Evolutionary conservation across 37 sponge, comb jelly and placozoan genomes (phyloP), one percentile per base, ranked within the genome.

Genomic region (Petrosia ficiformis): DNA sequence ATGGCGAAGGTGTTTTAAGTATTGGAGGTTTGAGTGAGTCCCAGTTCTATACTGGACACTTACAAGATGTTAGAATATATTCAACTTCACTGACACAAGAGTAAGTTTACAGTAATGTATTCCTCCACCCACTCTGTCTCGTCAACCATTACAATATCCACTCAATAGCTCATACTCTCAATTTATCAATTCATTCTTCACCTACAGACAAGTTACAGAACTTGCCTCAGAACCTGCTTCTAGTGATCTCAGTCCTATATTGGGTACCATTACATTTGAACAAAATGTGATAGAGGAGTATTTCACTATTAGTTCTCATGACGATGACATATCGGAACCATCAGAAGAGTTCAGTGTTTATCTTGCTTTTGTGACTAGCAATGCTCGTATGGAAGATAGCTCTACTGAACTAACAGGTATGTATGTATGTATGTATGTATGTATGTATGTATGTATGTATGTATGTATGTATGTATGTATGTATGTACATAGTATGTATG

Each of bases 31-130:
- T 72, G 3, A 4, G 74, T 57, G 44, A 34, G 16, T 40, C 44
- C 10, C 25, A 58, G n/a, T 69, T 58, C 69, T 87, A 41, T 60
- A 43, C 41, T 39, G 89, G 89, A 31, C 68, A 25, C 19, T 42
- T 93, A 61, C 93, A 93, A 37, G 93, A 93, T 79, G 83, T 77
- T 16, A 77, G 93, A 44, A 70, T 88, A 8, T 93, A 88, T 73
- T 40, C 52, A 14, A 60, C 70, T 11, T 28, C 83, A 25, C 79
- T 93, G 4, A 31, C 35, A 29, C 44, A 34, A 25, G 77, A 82
- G 91, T 90, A 70, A 43, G 64, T n/a, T n/a, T 29, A 21, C 1
- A 25, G 22, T 67, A 26, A 16, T 70, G 28, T 73, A 60, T 31
- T 11, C n/a, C n/a, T n/a, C n/a, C n/a, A n/a, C n/a, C n/a, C n/a